Percentiles rank a stretch among this genome's conserved stretches.
Evolutionary conservation across 1,140 invertebrate genomes (phyloP).

Genomic region (Drosophila littoralis): DNA sequence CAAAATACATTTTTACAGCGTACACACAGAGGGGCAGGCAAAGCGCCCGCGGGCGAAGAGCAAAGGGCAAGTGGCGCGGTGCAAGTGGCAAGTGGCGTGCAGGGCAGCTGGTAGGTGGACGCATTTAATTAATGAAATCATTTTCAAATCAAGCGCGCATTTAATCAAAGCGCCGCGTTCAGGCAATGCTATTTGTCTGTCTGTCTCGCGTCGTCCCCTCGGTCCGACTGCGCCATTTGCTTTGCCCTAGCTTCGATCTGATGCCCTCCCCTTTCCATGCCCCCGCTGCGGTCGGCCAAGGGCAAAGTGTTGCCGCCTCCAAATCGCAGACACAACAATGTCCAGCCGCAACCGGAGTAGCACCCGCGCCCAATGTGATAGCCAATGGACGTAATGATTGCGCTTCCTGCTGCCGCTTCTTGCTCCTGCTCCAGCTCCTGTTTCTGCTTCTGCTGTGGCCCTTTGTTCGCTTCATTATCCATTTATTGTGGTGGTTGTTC

Average conservation of each 20-base stretch:
- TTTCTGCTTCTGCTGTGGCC: not conserved
- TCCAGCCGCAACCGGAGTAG: not conserved
- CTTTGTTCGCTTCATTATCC: constrained; percentile 48
- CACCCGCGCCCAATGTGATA: constrained; percentile 23
- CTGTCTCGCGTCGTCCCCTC: not conserved
- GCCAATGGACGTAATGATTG: constrained; percentile 35
- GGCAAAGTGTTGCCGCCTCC: constrained; percentile 19
- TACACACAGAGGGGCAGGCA: not conserved
- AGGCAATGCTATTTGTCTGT: constrained; percentile 44
- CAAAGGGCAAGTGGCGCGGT: not conserved
- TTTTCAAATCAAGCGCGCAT: constrained; percentile 72
- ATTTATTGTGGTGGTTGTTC: constrained; percentile 19
- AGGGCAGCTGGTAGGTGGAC: constrained; percentile 17
- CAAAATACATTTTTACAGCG: constrained; percentile 10
- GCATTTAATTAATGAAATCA: constrained; percentile 73
- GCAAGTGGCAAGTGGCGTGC: not conserved
- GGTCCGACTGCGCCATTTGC: not conserved
- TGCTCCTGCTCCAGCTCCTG: not conserved
- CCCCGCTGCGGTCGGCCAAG: constrained; percentile 4
- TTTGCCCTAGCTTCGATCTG: constrained; percentile 13
- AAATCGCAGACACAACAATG: constrained; percentile 19
- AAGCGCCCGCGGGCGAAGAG: not conserved
- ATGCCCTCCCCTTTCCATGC: not conserved
- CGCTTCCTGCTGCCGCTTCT: constrained; percentile 23
- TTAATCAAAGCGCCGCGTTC: constrained; percentile 64